phyloP scores from a whole-genome alignment of 2,113 vertebrate genomes.

The Anthoscopus minutus region DNA sequence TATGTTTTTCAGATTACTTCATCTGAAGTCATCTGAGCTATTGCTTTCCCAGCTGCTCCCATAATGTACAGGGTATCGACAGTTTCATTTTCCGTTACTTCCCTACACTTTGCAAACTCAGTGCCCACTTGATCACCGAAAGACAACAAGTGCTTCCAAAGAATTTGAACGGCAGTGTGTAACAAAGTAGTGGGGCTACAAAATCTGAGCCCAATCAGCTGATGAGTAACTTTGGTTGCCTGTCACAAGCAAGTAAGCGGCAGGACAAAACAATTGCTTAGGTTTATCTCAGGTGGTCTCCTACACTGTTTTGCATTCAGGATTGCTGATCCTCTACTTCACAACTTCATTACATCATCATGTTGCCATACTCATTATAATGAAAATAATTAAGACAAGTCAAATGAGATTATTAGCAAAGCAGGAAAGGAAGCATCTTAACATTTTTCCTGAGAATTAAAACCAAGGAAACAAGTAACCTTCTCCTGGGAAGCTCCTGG shows the following conservation, averaged over 20 bases:
- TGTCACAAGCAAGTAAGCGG: not conserved
- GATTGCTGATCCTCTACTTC: not conserved
- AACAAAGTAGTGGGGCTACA: not conserved
- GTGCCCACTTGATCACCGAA: not conserved
- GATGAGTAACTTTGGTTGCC: not conserved
- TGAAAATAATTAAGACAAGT: not conserved
- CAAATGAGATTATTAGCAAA: not conserved
- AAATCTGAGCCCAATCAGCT: accelerated
- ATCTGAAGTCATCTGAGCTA: not conserved
- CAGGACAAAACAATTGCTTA: not conserved
- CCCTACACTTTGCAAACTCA: not conserved
- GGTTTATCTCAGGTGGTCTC: not conserved
- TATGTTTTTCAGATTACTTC: not conserved
- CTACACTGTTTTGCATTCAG: not conserved
- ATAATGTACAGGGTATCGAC: not conserved
- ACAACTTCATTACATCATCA: not conserved
- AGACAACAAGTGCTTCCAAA: not conserved
- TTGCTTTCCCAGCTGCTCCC: not conserved
- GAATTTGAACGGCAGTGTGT: not conserved
- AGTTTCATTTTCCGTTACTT: not conserved
- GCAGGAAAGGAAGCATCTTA: not conserved
- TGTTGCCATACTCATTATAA: not conserved
- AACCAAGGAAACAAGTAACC: not conserved
- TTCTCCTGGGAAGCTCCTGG: not conserved
- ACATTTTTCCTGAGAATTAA: not conserved